phyloP scores from a whole-genome alignment of 2,113 vertebrate species.

The Dolichotis patagonum region DNA sequence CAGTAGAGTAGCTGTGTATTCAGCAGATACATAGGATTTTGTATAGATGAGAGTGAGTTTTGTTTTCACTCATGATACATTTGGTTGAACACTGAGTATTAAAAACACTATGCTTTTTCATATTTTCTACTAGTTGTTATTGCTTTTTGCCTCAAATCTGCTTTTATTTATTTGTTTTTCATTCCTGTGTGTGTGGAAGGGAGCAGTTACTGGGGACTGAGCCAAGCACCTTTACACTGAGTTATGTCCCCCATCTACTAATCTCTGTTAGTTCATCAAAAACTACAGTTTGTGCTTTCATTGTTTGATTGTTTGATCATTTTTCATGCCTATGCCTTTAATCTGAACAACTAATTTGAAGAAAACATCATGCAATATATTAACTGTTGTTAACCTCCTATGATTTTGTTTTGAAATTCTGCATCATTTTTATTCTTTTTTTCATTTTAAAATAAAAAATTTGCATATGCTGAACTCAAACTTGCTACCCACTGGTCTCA shows the following conservation, averaged over 20 bases:
- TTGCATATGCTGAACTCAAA: neutral
- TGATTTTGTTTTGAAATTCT: too few relatives aligned
- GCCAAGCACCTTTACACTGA: neutral
- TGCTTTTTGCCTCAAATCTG: neutral
- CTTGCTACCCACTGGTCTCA: neutral
- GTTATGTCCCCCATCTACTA: neutral
- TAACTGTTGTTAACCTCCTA: too few relatives aligned
- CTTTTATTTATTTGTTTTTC: neutral
- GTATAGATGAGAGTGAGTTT: neutral
- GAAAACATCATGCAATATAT: too few relatives aligned
- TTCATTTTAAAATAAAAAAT: neutral
- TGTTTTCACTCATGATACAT: neutral
- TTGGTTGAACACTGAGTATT: neutral
- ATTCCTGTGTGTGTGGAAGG: neutral
- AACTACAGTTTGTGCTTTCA: too few relatives aligned
- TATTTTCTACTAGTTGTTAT: neutral
- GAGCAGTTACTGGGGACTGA: neutral
- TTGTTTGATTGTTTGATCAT: too few relatives aligned
- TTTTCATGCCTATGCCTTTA: too few relatives aligned
- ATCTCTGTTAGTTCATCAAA: too few relatives aligned
- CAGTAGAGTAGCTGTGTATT: too few relatives aligned
- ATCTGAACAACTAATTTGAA: too few relatives aligned
- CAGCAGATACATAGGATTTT: too few relatives aligned
- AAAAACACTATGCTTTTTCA: neutral
- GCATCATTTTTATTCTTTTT: neutral